These are phyloP conservation scores for Rhysida immarginata DNA, from an alignment of 1,140 invertebrate species.

Conservation along the genomic window DNA sequence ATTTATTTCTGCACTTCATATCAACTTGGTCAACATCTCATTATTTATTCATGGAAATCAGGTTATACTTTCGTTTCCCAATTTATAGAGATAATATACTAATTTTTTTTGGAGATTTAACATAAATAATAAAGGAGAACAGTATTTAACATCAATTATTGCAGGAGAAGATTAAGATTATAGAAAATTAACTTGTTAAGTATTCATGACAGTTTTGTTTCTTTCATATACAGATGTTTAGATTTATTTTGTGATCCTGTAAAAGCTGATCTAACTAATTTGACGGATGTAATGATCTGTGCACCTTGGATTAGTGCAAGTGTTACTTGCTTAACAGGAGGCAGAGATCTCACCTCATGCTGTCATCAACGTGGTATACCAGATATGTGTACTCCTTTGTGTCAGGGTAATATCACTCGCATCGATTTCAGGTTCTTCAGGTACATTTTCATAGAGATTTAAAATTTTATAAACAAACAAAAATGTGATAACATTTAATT, in stretches of 20 bases:
- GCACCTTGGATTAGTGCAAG: conserved; percentile 63
- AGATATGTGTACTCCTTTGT: conserved; percentile 55
- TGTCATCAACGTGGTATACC: conserved; percentile 58
- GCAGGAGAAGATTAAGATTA: background rate
- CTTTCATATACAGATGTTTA: conserved; percentile 38
- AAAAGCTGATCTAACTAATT: conserved; percentile 39
- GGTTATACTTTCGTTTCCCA: background rate
- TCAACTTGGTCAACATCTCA: background rate
- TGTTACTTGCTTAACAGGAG: conserved; percentile 55
- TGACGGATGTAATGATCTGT: conserved; percentile 66
- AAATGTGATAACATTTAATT: no score
- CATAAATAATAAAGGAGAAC: background rate
- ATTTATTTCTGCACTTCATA: no score
- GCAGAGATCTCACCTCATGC: conserved; percentile 59
- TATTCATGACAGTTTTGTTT: background rate
- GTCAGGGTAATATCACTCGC: conserved; percentile 57
- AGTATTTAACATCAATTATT: background rate
- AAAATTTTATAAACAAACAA: no score
- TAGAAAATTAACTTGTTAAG: background rate
- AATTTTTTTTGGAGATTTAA: background rate
- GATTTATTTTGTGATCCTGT: conserved; percentile 61
- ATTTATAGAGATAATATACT: background rate
- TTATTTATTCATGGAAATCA: background rate
- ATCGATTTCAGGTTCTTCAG: conserved; percentile 49
- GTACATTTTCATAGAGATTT: background rate